Conservation (phyloP, 1,140 invertebrate species). For the Habropoda laboriosa region DNA sequence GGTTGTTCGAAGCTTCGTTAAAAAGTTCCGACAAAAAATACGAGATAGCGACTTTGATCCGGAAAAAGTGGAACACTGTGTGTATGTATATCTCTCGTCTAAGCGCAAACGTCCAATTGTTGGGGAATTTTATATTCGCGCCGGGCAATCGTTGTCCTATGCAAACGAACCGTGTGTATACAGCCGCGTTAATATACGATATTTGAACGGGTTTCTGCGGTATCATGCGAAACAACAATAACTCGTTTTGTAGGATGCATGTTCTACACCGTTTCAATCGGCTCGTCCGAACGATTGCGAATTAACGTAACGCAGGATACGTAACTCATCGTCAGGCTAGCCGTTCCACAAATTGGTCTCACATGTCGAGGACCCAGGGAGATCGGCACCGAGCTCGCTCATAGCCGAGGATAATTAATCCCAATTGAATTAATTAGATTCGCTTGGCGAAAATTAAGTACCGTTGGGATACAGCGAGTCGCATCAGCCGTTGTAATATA, state of each 20-base stretch:
- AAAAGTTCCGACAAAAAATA: too few relatives aligned
- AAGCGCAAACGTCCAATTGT: neutral
- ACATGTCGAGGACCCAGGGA: constrained; percentile 20
- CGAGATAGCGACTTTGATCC: too few relatives aligned
- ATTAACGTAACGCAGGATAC: constrained; percentile 20
- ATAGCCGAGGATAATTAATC: constrained; percentile 53
- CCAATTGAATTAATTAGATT: constrained; percentile 65
- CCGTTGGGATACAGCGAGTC: constrained; percentile 11
- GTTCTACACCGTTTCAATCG: constrained; percentile 20
- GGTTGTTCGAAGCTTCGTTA: too few relatives aligned
- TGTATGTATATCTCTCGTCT: neutral
- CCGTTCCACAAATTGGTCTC: constrained; percentile 47
- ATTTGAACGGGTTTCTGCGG: neutral
- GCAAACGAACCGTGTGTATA: neutral
- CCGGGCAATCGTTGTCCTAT: neutral
- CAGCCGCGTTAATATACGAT: constrained; percentile 2
- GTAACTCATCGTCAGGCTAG: neutral
- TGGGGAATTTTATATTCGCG: neutral
- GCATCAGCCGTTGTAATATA: neutral
- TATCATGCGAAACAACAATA: constrained; percentile 18
- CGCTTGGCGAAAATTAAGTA: constrained; percentile 46
- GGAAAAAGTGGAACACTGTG: too few relatives aligned
- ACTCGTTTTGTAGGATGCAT: constrained; percentile 17
- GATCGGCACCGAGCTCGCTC: neutral
- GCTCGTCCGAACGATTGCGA: constrained; percentile 9